Evolutionary conservation across 64 coral and sea anemone genomes (phyloP), one percentile per base, ranked within the genome.

Genomic region (Cladopsammia gracilis): DNA sequence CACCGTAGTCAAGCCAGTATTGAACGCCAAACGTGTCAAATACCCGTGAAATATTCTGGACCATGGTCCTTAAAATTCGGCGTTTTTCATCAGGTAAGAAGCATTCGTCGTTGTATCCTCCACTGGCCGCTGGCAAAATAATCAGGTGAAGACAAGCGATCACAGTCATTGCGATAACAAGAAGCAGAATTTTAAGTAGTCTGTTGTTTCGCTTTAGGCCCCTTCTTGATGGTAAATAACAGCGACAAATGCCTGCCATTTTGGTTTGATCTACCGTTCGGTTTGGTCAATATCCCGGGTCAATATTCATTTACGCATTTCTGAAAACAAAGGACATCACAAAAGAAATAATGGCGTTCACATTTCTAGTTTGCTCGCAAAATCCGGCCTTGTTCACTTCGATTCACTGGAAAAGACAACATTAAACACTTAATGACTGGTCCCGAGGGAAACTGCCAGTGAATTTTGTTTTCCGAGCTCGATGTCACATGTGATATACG

Each of bases 1-100:
- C 53, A 96, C 95, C 95, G 64, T 96, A 96, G 61, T 96, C 95
- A 14, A 96, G 60, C 95, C 95, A 96, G 57, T 93, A 96, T 1
- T 79, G 75, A 10, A 90, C 76, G 62, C 84, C 89, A 72, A 58
- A 62, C 13, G 78, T 42, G 53, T 93, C 87, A 87, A 96, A 93
- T 12, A 58, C 59, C 70, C 84, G 59, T 14, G 89, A 88, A 64
- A 96, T 96, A 20, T 75, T 93, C 68, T 93, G 86, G 43, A 96
- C 74, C 44, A 87, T 91, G 73, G 71, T 79, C 49, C 86, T 61
- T 13, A 96, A 75, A 46, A 68, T 86, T 43, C 56, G 44, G 11
- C 71, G 81, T 48, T 83, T 93, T 23, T 93, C 78, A 42, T 62
- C 13, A 16, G 77, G 11, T 20, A 90, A 13, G 60, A 93, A 93